Evolutionary conservation across 2,113 vertebrate genomes (phyloP).

Genomic region (Spermophilus dauricus): DNA sequence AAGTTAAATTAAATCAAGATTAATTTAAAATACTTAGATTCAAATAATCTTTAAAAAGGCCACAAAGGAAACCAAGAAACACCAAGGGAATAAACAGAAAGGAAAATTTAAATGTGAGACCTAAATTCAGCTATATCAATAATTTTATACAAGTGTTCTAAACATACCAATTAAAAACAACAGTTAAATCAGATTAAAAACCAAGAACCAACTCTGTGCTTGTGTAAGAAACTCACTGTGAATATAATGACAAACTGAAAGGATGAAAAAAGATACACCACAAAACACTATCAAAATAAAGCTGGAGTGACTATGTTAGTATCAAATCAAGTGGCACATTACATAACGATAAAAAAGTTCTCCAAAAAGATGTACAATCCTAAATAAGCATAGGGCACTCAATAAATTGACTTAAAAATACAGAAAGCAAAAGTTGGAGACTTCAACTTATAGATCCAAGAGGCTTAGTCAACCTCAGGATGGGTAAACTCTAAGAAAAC

Average conservation of each 20-base stretch:
- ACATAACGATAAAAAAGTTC: background rate
- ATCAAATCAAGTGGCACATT: background rate
- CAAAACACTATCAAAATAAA: constrained; percentile 39
- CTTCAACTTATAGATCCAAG: background rate
- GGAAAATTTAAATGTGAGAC: background rate
- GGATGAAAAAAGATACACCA: background rate
- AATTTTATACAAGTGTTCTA: constrained; percentile 4
- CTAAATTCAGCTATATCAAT: background rate
- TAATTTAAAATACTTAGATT: background rate
- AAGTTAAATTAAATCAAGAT: background rate
- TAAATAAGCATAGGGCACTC: background rate
- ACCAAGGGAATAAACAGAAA: background rate
- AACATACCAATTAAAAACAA: background rate
- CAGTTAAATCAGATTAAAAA: constrained; percentile 26
- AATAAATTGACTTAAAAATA: background rate
- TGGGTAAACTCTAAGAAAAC: too few relatives aligned
- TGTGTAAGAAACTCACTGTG: background rate
- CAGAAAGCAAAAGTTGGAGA: background rate
- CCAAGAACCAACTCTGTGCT: background rate
- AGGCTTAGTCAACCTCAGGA: too few relatives aligned
- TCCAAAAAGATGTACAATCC: background rate
- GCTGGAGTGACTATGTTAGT: background rate
- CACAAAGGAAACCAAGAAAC: background rate
- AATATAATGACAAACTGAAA: background rate
- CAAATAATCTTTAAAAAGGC: background rate